A percentile compares a stretch with the other conserved stretches of the same genome.
These are phyloP conservation scores for Magallana ariakensis DNA, from an alignment of 1,140 invertebrate genomes.

Conservation along the genomic window DNA sequence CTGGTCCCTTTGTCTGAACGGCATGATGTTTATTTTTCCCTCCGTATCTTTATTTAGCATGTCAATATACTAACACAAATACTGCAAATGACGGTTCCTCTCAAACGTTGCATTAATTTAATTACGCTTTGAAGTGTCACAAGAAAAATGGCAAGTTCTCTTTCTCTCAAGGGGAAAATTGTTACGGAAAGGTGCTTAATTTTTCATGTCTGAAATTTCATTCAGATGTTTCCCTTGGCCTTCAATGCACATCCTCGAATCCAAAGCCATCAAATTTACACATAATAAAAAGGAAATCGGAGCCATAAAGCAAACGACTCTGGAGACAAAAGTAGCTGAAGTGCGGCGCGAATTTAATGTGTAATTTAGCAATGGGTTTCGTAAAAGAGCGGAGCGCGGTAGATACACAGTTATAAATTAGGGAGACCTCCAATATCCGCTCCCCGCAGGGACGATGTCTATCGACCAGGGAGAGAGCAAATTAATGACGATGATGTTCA, in stretches of 20 bases:
- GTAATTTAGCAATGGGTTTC: conserved; percentile 20
- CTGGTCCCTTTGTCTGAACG: not conserved
- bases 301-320: conserved; percentile 7
- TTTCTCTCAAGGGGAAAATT: not conserved
- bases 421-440: conserved; percentile 10
- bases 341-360: not conserved
- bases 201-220: conserved; percentile 12
- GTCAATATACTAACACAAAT: conserved; percentile 30
- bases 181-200: conserved; percentile 13
- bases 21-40: not conserved
- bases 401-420: conserved; percentile 37
- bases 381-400: not conserved
- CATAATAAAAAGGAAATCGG: conserved; percentile 29
- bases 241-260: not conserved
- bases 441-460: not conserved
- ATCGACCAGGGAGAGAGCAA: not conserved
- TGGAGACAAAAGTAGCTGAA: not conserved
- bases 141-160: not conserved
- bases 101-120: not conserved
- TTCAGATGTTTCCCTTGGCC: not conserved
- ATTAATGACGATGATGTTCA: conserved; percentile 7
- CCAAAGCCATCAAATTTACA: conserved; percentile 25
- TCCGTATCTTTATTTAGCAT: conserved; percentile 9
- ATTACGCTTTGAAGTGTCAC: conserved; percentile 24
- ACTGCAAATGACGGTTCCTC: conserved; percentile 20